These are phyloP conservation scores for Microcebus lehilahytsara DNA, from an alignment of 2,113 vertebrate species.

Conservation along the genomic window DNA sequence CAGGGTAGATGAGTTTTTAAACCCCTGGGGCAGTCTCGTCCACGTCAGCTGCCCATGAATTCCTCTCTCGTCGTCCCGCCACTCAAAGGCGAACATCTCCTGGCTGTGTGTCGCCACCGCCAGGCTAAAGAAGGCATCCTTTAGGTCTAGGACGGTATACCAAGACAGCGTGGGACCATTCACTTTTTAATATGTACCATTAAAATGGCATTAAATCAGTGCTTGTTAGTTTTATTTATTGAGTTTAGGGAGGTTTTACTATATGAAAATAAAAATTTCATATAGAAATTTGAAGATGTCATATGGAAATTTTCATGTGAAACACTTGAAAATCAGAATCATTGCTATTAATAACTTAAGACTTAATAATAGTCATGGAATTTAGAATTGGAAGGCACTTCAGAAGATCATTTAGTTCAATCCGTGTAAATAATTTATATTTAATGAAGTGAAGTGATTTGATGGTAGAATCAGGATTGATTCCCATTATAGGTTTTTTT, in stretches of 20 bases:
- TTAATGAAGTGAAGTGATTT: neutral
- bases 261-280: neutral
- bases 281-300: neutral
- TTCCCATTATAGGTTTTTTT: neutral
- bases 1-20: too few relatives aligned
- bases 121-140: too few relatives aligned
- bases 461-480: slow-evolving; percentile 1
- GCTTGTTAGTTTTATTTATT: neutral
- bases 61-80: too few relatives aligned
- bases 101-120: too few relatives aligned
- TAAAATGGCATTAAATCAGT: neutral
- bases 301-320: neutral
- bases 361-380: neutral
- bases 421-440: neutral
- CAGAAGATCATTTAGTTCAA: neutral
- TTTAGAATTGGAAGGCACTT: neutral
- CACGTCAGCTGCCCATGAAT: too few relatives aligned
- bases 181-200: neutral
- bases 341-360: neutral
- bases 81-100: too few relatives aligned
- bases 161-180: neutral
- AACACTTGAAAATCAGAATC: neutral
- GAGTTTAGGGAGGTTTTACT: neutral
- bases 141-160: too few relatives aligned
- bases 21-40: too few relatives aligned